phyloP scores from a whole-genome alignment of 2,888 invertebrate species.

The Agrochola circellaris region DNA sequence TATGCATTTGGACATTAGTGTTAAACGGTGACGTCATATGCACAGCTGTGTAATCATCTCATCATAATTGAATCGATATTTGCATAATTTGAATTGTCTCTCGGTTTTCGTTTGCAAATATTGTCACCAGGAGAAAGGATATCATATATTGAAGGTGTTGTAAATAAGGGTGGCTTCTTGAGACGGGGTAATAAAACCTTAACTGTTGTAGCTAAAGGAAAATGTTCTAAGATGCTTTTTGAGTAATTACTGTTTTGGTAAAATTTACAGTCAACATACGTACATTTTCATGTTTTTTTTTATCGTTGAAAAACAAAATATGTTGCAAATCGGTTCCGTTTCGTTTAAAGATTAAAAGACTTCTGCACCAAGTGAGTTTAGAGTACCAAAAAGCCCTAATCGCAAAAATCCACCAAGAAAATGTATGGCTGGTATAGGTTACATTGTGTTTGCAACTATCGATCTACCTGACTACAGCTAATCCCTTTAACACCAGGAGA shows the following conservation, averaged over 20 bases:
- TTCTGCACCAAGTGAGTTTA: too few species aligned
- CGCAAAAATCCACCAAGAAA: background rate
- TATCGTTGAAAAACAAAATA: too few species aligned
- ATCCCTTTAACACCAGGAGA: background rate
- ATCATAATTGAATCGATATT: slow-evolving; percentile 30
- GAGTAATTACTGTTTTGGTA: background rate
- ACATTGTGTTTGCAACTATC: background rate
- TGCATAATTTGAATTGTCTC: slow-evolving; percentile 33
- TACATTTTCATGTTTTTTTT: background rate
- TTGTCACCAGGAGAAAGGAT: background rate
- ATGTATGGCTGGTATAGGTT: background rate
- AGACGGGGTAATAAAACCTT: too few species aligned
- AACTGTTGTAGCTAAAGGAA: background rate
- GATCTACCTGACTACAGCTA: background rate
- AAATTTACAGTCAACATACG: background rate
- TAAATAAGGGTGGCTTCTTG: background rate
- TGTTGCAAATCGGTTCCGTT: background rate
- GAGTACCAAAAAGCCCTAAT: background rate
- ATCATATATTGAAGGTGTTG: background rate
- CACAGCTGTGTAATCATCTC: slow-evolving; percentile 18
- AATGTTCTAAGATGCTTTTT: background rate
- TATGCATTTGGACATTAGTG: slow-evolving; percentile 21
- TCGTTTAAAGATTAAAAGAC: too few species aligned
- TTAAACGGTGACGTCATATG: slow-evolving; percentile 35
- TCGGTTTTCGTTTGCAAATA: background rate